Conservation (phyloP, 1,140 invertebrate species). For the Melanaphis sacchari region DNA sequence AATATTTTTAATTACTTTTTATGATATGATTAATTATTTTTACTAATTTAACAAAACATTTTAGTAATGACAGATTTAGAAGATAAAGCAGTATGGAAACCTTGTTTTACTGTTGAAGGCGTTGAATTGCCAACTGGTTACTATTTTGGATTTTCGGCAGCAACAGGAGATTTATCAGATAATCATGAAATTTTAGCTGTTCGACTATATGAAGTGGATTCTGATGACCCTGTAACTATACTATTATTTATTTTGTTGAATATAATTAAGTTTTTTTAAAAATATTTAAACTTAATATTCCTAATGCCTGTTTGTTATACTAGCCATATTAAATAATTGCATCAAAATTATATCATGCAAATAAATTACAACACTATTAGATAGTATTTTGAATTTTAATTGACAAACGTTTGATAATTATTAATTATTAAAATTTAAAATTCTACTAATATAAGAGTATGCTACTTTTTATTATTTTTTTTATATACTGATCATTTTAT, state of each 20-base stretch:
- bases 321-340: background rate
- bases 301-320: background rate
- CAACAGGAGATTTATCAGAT: constrained; percentile 96
- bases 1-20: background rate
- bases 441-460: background rate
- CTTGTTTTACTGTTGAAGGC: constrained; percentile 89
- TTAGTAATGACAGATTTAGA: constrained; percentile 90
- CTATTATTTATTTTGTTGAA: background rate
- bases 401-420: background rate
- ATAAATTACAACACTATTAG: background rate
- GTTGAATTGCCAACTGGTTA: constrained; percentile 94
- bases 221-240: constrained; percentile 63
- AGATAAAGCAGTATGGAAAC: constrained; percentile 91
- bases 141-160: constrained; percentile 92
- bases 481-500: constrained; percentile 56
- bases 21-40: background rate
- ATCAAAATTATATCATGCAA: background rate
- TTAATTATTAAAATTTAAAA: background rate
- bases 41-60: constrained; percentile 23
- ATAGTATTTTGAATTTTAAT: background rate
- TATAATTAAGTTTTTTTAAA: background rate
- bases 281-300: background rate
- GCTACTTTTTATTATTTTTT: background rate
- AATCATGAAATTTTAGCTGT: constrained; percentile 95
- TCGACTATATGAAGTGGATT: constrained; percentile 88